phyloP scores from a whole-genome alignment of 2,113 vertebrate genomes.

The Acrocephalus kingi region DNA sequence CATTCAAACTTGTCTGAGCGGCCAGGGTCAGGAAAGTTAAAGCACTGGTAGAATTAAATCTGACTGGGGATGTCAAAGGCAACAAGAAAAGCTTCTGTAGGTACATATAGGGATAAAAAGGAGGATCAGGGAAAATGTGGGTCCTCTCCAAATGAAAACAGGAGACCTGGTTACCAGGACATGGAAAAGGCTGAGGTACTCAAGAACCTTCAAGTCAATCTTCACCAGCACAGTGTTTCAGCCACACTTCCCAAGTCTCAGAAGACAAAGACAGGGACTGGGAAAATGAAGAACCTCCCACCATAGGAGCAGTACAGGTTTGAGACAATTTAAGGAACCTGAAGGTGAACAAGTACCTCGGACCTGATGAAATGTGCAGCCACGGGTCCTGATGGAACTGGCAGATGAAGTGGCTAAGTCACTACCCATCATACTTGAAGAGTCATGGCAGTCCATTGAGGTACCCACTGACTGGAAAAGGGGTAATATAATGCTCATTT shows the following conservation, averaged over 20 bases:
- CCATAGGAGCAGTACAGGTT: neutral
- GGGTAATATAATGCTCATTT: neutral
- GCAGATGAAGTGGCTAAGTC: neutral
- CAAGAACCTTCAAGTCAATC: rapidly evolving
- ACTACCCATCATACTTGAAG: neutral
- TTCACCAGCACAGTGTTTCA: neutral
- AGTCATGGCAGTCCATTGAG: neutral
- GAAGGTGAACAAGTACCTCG: neutral
- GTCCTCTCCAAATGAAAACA: neutral
- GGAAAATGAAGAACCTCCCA: neutral
- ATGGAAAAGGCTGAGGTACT: neutral
- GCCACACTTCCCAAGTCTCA: neutral
- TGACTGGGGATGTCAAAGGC: neutral
- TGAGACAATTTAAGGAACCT: neutral
- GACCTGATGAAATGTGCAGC: neutral
- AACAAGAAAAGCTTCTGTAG: neutral
- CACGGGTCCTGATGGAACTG: rapidly evolving
- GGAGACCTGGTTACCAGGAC: neutral
- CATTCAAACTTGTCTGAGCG: neutral
- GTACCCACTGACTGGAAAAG: neutral
- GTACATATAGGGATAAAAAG: neutral
- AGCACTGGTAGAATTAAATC: neutral
- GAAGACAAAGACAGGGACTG: neutral
- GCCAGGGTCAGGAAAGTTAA: neutral
- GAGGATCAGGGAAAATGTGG: neutral